Conservation (phyloP, 2,797 vertebrate species). For the Girardinus metallicus region DNA sequence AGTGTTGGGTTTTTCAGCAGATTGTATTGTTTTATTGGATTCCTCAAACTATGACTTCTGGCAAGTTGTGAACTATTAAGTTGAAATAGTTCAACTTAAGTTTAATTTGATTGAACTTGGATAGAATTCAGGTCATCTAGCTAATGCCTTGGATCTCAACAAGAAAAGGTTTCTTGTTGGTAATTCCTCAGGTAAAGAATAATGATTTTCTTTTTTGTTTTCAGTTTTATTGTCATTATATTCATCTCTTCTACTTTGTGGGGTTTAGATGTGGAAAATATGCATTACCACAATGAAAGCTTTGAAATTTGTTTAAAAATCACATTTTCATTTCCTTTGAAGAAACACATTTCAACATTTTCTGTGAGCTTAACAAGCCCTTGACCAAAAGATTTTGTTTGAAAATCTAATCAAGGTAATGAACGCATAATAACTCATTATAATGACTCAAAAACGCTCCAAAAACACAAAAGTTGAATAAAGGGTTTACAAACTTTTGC, state of each 20-base stretch:
- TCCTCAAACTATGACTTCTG: neutral
- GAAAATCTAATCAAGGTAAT: neutral
- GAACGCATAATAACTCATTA: neutral
- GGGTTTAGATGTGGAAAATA: neutral
- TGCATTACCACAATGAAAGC: neutral
- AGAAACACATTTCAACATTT: neutral
- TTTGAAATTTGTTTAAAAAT: neutral
- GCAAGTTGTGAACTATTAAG: neutral
- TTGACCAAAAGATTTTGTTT: neutral
- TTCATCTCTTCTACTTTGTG: neutral
- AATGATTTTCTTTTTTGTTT: neutral
- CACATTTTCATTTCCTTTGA: neutral
- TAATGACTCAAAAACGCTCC: neutral
- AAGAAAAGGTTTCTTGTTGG: neutral
- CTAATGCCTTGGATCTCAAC: neutral
- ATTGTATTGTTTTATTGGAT: neutral
- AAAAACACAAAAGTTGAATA: neutral
- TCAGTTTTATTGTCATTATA: neutral
- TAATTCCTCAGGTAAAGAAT: no score
- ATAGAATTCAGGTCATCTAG: neutral
- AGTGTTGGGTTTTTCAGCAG: neutral
- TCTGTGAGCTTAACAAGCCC: neutral
- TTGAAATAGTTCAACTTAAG: neutral
- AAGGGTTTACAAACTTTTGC: neutral
- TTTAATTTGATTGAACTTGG: neutral